Base-by-base conservation (phyloP, 2,888 invertebrate species). In the Stenotaenia linearis region DNA sequence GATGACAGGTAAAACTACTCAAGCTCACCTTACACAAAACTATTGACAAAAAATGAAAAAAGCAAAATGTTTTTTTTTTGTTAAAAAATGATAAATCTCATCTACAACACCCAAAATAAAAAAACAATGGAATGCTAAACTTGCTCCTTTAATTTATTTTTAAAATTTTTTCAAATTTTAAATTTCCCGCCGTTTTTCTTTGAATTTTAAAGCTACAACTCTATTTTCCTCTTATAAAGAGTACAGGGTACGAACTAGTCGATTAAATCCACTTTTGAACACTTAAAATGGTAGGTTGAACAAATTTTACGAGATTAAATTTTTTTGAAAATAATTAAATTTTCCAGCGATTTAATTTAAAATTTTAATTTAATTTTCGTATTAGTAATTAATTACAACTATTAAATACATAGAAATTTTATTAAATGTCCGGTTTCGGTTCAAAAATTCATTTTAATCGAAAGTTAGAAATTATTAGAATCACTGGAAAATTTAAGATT, bases 161-260 rank as follows among this genome's bases (percentile, higher is more conserved):
- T 74, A 7, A 25, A 25, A 12, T 74, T 74, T 56, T 56, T 21
- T 56, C 23, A 6, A 6, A 4, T 56, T 56, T 56, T 10, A 6
- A 6, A 4, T 56, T 56, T 56, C 10, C 45, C 45, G 3, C 7
- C 45, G 18, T 45, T 12, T 45, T 45, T 45, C 12, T 45, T 15
- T 9, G 32, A 7, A 7, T 45, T 45, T 45, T 56, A 56, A 56
- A 56, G 61, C 61, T 61, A 61, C 25, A 1, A 3, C 25, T 7
- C 56, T 25, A 23, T 56, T 45, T 45, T 78, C 78, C 78, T 78
- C 78, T 78, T 78, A 78, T 78, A 78, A 78, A 78, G 78, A 78
- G 78, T 78, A 78, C 78, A 78, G 28, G 30, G 32, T 78, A 61
- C 45, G 40, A 50, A 30, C 56, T 61, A 45, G 37, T 61, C 78